Percentiles rank a stretch among this genome's conserved stretches.
phyloP scores from a whole-genome alignment of 1,140 invertebrate species.

The Cepaea nemoralis region DNA sequence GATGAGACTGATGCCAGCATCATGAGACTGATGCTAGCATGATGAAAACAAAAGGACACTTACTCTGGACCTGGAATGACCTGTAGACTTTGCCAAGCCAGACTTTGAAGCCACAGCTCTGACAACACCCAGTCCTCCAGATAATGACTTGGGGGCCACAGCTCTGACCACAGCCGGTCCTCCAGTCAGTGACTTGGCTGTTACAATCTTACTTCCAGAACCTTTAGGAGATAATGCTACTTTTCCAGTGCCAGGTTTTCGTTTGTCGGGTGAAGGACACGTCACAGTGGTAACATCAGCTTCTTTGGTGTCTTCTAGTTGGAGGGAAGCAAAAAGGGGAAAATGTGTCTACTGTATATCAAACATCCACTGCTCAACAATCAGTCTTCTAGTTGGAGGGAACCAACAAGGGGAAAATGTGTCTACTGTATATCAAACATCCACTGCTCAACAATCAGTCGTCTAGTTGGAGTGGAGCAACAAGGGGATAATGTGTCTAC shows the following conservation, averaged over 20 bases:
- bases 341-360: too few species aligned
- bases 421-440: too few species aligned
- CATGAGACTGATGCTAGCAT: too few species aligned
- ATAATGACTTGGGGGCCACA: neutral
- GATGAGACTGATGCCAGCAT: too few species aligned
- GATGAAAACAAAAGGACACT: too few species aligned
- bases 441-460: too few species aligned
- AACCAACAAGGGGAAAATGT: too few species aligned
- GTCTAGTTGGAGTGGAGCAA: too few species aligned
- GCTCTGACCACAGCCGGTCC: neutral
- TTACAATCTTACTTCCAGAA: neutral
- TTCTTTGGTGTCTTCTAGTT: constrained; percentile 24
- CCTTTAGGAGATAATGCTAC: constrained; percentile 5
- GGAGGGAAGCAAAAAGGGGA: too few species aligned
- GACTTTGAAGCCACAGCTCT: neutral
- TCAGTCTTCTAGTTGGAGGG: too few species aligned
- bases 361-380: too few species aligned
- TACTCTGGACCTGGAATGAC: constrained; percentile 20
- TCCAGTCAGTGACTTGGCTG: neutral
- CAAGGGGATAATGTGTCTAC: too few species aligned
- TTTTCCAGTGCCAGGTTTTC: constrained; percentile 32
- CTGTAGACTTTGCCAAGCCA: neutral
- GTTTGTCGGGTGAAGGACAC: constrained; percentile 27
- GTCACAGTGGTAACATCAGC: neutral
- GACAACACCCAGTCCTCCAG: neutral